Base-by-base conservation (phyloP, 2,888 invertebrate species). In the Pammene fasciana region DNA sequence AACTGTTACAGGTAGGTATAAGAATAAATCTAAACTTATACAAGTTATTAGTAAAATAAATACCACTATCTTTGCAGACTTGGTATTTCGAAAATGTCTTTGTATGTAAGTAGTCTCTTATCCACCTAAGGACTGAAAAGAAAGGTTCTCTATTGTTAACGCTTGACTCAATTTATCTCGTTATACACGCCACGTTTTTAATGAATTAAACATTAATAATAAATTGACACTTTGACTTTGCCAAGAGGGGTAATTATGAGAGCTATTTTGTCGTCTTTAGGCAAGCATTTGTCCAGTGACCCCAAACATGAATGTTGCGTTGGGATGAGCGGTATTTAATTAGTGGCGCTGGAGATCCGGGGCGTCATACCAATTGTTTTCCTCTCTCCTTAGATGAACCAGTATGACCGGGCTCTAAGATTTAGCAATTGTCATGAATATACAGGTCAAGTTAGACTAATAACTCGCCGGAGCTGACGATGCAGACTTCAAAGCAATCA, bases 121-220 rank as follows among this genome's bases (percentile, higher is more conserved):
- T n/a, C n/a, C n/a, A n/a, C n/a, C n/a, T 54, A 34, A 13, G 52
- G 66, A 14, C n/a, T 36, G 34, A 60, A 59, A 59, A 54, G 52
- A 67, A 66, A 52, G 41, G 43, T 45, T 9, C 67, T 52, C 16
- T 36, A 38, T 60, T 54, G 54, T 54, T 34, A 46, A 26, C 56
- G 59, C 36, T 43, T 5, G 38, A 11, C n/a, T 38, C 50, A 16
- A 54, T 52, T 54, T 45, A 67, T 67, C 54, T 60, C 57, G 43
- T 43, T 46, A 56, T 54, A 54, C 36, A 13, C 43, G 43, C 10
- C 59, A 59, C 26, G 43, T 14, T 52, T 46, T 34, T 45, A 67
- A 60, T 67, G 45, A 59, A 67, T 67, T 67, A 67, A 50, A 59
- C 57, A 59, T 66, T 66, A 46, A 45, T 66, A 36, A 59, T 59